A percentile compares a stretch with the other conserved stretches of the same genome.
phyloP scores from a whole-genome alignment of 1,140 invertebrate genomes.

The Oncopeltus fasciatus region DNA sequence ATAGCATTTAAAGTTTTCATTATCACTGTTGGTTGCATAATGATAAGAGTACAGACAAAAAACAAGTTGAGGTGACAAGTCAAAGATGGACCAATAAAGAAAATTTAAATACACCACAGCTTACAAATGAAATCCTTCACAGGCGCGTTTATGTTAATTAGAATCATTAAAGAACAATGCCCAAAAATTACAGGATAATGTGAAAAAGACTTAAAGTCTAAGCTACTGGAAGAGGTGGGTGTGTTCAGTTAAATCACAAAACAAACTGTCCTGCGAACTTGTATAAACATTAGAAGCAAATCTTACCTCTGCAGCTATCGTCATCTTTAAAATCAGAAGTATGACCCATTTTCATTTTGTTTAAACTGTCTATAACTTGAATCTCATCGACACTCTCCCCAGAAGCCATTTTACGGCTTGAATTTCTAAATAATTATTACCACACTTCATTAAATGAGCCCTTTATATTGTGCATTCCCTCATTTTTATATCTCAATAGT shows the following conservation, averaged over 20 bases:
- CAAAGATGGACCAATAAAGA: no score
- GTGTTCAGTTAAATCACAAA: background rate
- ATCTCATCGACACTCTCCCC: constrained; percentile 49
- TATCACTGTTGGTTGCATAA: background rate
- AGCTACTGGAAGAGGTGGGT: background rate
- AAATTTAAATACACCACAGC: no score
- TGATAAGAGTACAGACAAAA: background rate
- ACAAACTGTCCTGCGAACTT: background rate
- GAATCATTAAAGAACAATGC: no score
- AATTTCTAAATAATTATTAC: background rate
- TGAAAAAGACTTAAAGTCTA: no score
- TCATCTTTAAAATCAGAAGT: constrained; percentile 15
- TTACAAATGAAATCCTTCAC: no score
- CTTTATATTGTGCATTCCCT: background rate
- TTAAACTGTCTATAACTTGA: constrained; percentile 38
- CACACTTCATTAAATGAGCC: background rate
- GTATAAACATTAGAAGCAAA: background rate
- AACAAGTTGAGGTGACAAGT: background rate
- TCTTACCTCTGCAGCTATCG: constrained; percentile 4
- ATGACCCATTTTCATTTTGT: constrained; percentile 19
- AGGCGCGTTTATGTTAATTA: no score
- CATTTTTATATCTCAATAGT: background rate
- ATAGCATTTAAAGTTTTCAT: no score
- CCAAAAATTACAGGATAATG: no score
- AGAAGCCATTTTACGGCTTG: constrained; percentile 46